phyloP scores from a whole-genome alignment of 2,888 invertebrate genomes.

The Coecobrya sp. region DNA sequence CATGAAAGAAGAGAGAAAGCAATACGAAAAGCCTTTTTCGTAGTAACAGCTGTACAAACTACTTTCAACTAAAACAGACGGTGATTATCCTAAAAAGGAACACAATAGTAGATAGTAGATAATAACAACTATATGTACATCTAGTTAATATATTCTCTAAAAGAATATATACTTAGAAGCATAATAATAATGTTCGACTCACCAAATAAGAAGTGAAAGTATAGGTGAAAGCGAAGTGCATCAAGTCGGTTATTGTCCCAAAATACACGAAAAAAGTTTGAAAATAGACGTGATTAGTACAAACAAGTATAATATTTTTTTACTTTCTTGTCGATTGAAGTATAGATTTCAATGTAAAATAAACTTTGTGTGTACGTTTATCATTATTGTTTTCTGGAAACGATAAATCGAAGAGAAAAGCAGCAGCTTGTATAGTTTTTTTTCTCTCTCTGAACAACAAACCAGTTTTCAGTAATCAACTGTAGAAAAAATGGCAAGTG shows the following conservation, averaged over 20 bases:
- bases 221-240: slow-evolving; percentile 81
- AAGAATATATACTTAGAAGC: slow-evolving; percentile 57
- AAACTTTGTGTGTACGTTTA: neutral
- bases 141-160: slow-evolving; percentile 60
- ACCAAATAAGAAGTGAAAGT: slow-evolving; percentile 81
- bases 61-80: slow-evolving; percentile 43
- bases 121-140: slow-evolving; percentile 37
- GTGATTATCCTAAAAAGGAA: slow-evolving; percentile 21
- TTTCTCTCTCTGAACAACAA: slow-evolving; percentile 8
- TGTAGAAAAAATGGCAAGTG: neutral
- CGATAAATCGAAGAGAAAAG: neutral
- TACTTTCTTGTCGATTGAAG: slow-evolving; percentile 17
- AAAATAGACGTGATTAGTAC: slow-evolving; percentile 79
- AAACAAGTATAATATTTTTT: slow-evolving; percentile 54
- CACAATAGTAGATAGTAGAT: slow-evolving; percentile 20
- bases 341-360: slow-evolving; percentile 27
- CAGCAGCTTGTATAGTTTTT: slow-evolving; percentile 10
- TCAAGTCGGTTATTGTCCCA: slow-evolving; percentile 79
- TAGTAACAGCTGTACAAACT: neutral
- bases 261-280: slow-evolving; percentile 72
- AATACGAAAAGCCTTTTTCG: slow-evolving; percentile 32
- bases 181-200: slow-evolving; percentile 69
- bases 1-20: slow-evolving; percentile 6
- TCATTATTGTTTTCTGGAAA: slow-evolving; percentile 1
- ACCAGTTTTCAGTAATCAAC: slow-evolving; percentile 51